These are phyloP conservation scores for Glaucomys volans DNA, from an alignment of 2,113 vertebrate species.

Conservation along the genomic window DNA sequence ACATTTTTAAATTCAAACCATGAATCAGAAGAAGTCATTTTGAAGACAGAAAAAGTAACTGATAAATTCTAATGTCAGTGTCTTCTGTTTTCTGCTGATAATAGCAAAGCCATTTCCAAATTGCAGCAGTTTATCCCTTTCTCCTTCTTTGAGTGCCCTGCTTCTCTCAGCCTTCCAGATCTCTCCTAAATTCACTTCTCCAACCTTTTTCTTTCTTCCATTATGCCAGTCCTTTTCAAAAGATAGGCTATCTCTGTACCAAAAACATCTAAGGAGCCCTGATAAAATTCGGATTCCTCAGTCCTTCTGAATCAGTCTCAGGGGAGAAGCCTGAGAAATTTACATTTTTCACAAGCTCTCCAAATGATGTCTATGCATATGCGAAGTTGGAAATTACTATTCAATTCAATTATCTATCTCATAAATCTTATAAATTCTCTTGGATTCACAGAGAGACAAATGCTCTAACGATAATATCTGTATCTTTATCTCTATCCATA, in stretches of 20 bases:
- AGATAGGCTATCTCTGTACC: background rate
- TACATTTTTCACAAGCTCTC: background rate
- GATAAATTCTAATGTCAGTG: conserved; percentile 49
- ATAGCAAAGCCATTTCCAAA: conserved; percentile 47
- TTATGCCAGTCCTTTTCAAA: background rate
- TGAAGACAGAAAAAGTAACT: conserved; percentile 48
- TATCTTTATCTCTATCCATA: no score
- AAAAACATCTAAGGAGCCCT: background rate
- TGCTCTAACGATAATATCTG: background rate
- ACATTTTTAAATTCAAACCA: conserved; percentile 59
- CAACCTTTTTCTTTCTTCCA: background rate
- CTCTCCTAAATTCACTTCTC: background rate
- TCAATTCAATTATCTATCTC: background rate
- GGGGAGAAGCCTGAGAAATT: background rate
- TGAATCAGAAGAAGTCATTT: conserved; percentile 39
- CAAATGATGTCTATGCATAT: background rate
- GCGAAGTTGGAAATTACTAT: background rate
- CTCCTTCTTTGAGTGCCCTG: background rate
- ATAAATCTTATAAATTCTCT: background rate
- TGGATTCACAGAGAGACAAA: background rate
- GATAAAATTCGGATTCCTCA: background rate
- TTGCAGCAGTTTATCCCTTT: background rate
- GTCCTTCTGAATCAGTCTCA: background rate
- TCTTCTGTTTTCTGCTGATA: conserved; percentile 58
- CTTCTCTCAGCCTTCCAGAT: background rate